Conservation (phyloP, 2,888 invertebrate genomes). For the Meteorus cinctellus region DNA sequence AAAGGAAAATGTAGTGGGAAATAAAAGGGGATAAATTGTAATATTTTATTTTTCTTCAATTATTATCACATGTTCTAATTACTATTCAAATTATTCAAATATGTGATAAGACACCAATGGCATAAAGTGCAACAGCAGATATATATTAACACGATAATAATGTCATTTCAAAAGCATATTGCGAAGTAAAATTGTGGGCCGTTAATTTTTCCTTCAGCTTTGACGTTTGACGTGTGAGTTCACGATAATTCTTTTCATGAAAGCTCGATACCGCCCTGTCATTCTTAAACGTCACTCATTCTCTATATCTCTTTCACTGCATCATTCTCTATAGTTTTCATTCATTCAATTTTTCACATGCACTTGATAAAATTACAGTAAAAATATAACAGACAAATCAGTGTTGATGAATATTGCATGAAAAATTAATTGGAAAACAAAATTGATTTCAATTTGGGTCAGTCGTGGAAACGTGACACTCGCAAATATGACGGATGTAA, state of each 20-base stretch:
- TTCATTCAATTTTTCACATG: slow-evolving; percentile 11
- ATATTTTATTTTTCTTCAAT: not conserved
- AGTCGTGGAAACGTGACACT: slow-evolving; percentile 49
- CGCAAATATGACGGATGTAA: slow-evolving; percentile 52
- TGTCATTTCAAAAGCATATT: slow-evolving; percentile 13
- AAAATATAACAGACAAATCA: no score
- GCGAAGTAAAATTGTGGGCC: slow-evolving; percentile 8
- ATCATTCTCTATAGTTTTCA: not conserved
- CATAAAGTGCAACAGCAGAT: slow-evolving; percentile 30
- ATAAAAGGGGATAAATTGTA: not conserved
- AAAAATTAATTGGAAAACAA: no score
- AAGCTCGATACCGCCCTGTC: slow-evolving; percentile 44
- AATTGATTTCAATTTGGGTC: slow-evolving; percentile 35
- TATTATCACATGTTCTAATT: slow-evolving; percentile 22
- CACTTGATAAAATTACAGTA: no score
- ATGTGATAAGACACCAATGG: slow-evolving; percentile 26
- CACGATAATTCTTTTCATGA: slow-evolving; percentile 39
- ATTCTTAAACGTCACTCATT: slow-evolving; percentile 38
- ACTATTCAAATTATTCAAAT: slow-evolving; percentile 32
- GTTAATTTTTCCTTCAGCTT: not conserved
- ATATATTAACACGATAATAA: slow-evolving; percentile 30
- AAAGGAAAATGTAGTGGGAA: not conserved
- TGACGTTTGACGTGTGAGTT: slow-evolving; percentile 22
- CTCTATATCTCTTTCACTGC: not conserved
- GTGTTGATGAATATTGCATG: no score